Evolutionary conservation across 2,797 vertebrate species (phyloP), one percentile per base, ranked within the genome.

Genomic region (Novumbra hubbsi): DNA sequence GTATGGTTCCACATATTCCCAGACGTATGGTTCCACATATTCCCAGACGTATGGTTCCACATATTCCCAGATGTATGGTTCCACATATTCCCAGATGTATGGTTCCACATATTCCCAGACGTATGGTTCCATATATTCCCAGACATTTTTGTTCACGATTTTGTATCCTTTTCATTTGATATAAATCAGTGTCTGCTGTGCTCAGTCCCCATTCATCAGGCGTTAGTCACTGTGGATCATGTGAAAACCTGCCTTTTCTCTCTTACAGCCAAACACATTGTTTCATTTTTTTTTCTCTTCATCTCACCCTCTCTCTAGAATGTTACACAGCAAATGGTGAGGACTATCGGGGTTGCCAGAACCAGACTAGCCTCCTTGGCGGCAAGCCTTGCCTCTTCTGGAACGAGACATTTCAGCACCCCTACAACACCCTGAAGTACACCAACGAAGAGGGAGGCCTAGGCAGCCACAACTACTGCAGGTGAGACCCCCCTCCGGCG

Each of bases 371-470:
- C 50, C 92, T 94, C 3, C 83, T 93, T 4, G 95, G 92, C 14
- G 97, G 97, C 32, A 98, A 96, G 85, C 95, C 96, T 70, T 99
- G 97, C 83, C 95, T 99, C 6, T 98, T 94, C 89, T 99, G 97
- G 97, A 99, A 97, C 15, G 97, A 99, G 91, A 99, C 97, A 76
- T 97, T 97, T 88, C 95, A 98, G 87, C 97, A 98, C 86, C 96
- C 97, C 0, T 98, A 97, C 87, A 99, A 98, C 85, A 99, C 97
- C 75, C 84, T 95, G 85, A 98, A 97, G 86, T 98, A 99, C 85
- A 95, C 95, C 75, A 96, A 96, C 4, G 97, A 96, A 85, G 97
- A 98, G 81, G 96, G 96, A 16, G 97, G 97, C n/a, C 89, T 99
- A 70, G 97, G 97, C 30, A 93, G 93, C 15, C 97, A 99, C 85